Percentiles rank a stretch among this genome's conserved stretches.
Conservation (phyloP, 2,888 invertebrate genomes). For the Gasteruption jaculator region DNA sequence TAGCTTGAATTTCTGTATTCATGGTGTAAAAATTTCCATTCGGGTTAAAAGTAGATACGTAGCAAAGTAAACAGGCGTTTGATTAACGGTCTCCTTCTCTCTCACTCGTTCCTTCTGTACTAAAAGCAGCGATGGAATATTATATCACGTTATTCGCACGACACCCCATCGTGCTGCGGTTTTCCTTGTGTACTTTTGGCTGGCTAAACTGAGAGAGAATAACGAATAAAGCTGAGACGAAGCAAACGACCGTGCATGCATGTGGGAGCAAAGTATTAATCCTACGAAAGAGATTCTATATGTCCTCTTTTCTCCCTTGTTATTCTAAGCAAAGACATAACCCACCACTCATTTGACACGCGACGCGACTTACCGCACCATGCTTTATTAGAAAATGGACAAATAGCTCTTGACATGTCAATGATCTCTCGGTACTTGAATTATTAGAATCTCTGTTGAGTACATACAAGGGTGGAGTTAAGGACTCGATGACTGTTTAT, state of each 20-base stretch:
- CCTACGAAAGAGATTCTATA: too few relatives aligned
- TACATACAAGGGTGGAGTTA: too few relatives aligned
- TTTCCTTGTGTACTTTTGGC: constrained; percentile 19
- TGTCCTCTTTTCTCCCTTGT: constrained; percentile 36
- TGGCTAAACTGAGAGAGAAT: too few relatives aligned
- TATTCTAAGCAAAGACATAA: constrained; percentile 45
- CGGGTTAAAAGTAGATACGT: too few relatives aligned
- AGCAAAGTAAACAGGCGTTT: too few relatives aligned
- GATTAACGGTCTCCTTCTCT: too few relatives aligned
- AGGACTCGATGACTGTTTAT: too few relatives aligned
- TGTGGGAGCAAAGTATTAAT: constrained; percentile 43
- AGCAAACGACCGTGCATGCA: constrained; percentile 21
- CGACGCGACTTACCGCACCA: constrained; percentile 38
- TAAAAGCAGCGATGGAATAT: constrained; percentile 16
- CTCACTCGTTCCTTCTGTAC: too few relatives aligned
- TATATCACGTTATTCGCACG: background rate
- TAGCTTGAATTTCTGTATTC: too few relatives aligned
- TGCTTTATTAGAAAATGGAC: constrained; percentile 49
- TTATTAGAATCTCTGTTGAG: constrained; percentile 3
- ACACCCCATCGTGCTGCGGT: constrained; percentile 17
- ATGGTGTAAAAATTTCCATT: too few relatives aligned
- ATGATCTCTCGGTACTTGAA: constrained; percentile 9
- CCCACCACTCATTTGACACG: constrained; percentile 40
- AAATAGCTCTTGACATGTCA: constrained; percentile 35
- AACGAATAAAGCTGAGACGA: constrained; percentile 10